Evolutionary conservation across 2,113 vertebrate genomes (phyloP), one percentile per base, ranked within the genome.

Genomic region (Hiodon alosoides): DNA sequence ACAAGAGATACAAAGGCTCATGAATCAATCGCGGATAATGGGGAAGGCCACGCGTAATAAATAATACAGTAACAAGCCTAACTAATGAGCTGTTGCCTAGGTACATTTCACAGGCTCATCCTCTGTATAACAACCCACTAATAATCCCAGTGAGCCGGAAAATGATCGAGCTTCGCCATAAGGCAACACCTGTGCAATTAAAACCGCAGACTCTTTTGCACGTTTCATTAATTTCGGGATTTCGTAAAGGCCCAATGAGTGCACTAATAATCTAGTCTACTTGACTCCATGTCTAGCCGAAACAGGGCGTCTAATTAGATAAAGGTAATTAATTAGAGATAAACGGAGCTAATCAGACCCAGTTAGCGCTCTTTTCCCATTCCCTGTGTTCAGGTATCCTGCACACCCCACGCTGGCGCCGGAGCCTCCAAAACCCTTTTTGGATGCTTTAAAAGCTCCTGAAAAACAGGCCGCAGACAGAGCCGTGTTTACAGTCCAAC

Each of bases 241-340:
- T 95, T 94, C 93, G 90, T 95, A 95, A 95, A 95, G 93, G 94
- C 93, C 93, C 95, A 90, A 92, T 94, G 95, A 98, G 95, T 94
- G 90, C 92, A 90, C 96, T 98, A 97, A 99, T 99, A 99, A 99
- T 99, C 94, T 97, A 92, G 94, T 94, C 95, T 95, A 98, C 96
- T 99, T 98, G 96, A 98, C 96, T 98, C 94, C 93, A 78, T 91
- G 95, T 97, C 95, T 94, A 85, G 91, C 85, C 84, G 93, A 97
- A 97, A 95, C 94, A 93, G 94, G 95, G 93, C 94, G 91, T 95
- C 96, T 99, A 98, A 98, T 98, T 97, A 99, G 94, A 93, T 94
- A 98, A 95, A 95, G 94, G 94, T 98, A 99, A 99, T 99, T 99
- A 99, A 99, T 99, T 99, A 97, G 94, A 95, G 96, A 97, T 98